Base-by-base conservation (phyloP, 2,113 vertebrate genomes). In the Collichthys lucidus region DNA sequence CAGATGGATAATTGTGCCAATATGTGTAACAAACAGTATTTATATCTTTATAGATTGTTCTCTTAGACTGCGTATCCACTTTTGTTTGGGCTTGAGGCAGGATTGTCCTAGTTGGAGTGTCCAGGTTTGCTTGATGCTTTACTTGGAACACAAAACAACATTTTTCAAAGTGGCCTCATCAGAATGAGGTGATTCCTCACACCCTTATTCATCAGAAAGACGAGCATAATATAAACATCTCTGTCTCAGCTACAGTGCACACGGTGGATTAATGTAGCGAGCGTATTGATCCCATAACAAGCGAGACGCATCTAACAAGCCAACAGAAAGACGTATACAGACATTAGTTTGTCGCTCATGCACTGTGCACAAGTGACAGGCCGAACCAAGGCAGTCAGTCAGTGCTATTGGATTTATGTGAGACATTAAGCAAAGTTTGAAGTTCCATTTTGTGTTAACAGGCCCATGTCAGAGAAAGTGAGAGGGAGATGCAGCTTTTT, bases 401-500 rank as follows among this genome's bases (percentile, higher is more conserved):
- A 85, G 42, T 87, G 84, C 56, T 75, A 77, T 79, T 84, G 86
- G 74, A 86, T 91, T 92, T 81, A 82, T 81, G 71, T 56, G 77
- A 82, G 85, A 79, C 88, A 90, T 92, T 91, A 88, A 71, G 84
- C 77, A 87, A 90, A 84, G 74, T 85, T 89, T 88, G 74, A 88
- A 72, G 71, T 86, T 81, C 71, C 49, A 78, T 83, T 90, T 86
- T 79, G 80, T 81, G 88, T 67, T 89, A 83, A 89, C 69, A 74
- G 83, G 65, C 75, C 67, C 60, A 49, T 88, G 87, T 88, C 80
- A 86, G 55, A 70, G 67, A 31, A 8, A 35, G 42, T 57, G 35
- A 73, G 16, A 71, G 53, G 69, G 77, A 52, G 68, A 62, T 47
- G 50, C 17, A 40, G 82, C 62, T 65, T 83, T 77, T 62, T 62